Base-by-base conservation (phyloP, 2,797 vertebrate genomes). In the Crypturellus tataupa region DNA sequence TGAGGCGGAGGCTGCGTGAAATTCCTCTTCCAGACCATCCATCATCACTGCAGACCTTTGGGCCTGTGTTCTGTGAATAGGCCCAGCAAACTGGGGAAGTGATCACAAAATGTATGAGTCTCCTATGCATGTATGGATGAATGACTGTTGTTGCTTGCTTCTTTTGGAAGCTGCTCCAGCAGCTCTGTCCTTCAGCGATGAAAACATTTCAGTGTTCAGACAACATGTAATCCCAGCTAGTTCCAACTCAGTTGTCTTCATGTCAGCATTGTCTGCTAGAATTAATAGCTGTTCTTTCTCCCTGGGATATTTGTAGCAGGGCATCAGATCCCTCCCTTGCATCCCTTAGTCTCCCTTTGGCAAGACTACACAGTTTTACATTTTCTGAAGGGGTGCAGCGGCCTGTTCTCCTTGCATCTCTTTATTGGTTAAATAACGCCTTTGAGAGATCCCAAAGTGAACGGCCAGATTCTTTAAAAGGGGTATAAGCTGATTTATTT, bases 131-230 rank as follows among this genome's bases (percentile, higher is more conserved):
- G 19, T 71, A 33, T 31, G 53, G 24, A 31, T 31, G 53, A 16
- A 18, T 27, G 49, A 3, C 1, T 11, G 0, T 3, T 47, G 0
- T 29, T 56, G 31, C 55, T n/a, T 47, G 31, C 40, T 40, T n/a
- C n/a, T 33, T 16, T 75, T 64, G 25, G 35, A 46, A 91, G 77
- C 72, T 83, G 47, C 63, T 77, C 15, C 71, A 63, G 33, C 37
- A 13, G 78, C 9, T 81, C 16, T 72, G 14, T 59, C 83, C 55
- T 81, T 29, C 29, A n/a, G n/a, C n/a, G 63, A 86, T 79, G 25
- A 90, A 69, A 75, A 51, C 81, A 40, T 84, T 86, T 86, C 67
- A 84, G 42, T 60, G 72, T 81, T 88, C 67, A 69, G 85, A 29
- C 29, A 68, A 40, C 56, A 58, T 71, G 16, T 25, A 46, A 71